Conservation (phyloP, 2,113 vertebrate genomes). For the Microcebus ravelobensis region DNA sequence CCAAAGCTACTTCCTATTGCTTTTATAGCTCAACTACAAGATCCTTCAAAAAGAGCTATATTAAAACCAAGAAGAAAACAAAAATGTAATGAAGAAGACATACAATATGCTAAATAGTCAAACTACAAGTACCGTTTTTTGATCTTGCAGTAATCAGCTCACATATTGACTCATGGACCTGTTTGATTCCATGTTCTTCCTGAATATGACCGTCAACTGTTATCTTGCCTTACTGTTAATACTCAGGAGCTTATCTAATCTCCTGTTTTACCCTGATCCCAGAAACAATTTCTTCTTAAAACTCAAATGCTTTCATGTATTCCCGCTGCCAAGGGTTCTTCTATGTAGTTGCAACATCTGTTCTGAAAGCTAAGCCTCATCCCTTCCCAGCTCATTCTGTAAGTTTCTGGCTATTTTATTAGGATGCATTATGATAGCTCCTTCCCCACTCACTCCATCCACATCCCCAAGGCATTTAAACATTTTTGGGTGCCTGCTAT, state of each 20-base stretch:
- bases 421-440: background rate
- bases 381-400: background rate
- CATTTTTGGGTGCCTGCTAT: background rate
- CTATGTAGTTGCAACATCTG: background rate
- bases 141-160: background rate
- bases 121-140: background rate
- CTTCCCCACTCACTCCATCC: background rate
- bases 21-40: background rate
- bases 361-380: background rate
- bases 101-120: background rate
- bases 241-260: background rate
- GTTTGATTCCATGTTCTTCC: background rate
- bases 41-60: background rate
- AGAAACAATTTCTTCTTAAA: background rate
- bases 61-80: constrained; percentile 4
- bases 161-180: background rate
- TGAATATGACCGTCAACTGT: background rate
- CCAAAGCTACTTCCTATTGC: background rate
- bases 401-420: background rate
- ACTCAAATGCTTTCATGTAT: background rate
- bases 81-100: background rate
- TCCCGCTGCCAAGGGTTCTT: background rate
- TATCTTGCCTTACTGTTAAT: background rate
- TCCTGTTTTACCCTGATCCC: background rate
- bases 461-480: background rate